phyloP scores from a whole-genome alignment of 2,113 vertebrate species.

The Paracanthobrama guichenoti region DNA sequence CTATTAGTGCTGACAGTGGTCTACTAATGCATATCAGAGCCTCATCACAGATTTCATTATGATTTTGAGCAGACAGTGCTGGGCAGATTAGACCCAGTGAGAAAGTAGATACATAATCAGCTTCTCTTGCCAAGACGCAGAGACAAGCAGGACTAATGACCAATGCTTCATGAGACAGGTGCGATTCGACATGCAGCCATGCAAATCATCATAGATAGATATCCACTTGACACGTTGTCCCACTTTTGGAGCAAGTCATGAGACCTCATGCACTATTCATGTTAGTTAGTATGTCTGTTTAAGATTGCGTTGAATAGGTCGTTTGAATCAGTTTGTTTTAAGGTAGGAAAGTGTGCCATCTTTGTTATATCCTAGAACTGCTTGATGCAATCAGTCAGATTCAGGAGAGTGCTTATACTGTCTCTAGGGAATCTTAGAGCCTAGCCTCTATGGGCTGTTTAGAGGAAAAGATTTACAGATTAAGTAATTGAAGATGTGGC shows the following conservation, averaged over 20 bases:
- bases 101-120: constrained; percentile 10
- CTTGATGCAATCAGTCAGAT: not conserved
- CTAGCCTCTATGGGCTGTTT: constrained; percentile 4
- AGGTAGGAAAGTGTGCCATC: not conserved
- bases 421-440: not conserved
- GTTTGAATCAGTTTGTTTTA: not conserved
- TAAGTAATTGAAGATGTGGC: not conserved
- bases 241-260: not conserved
- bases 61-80: constrained; percentile 1
- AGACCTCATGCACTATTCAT: not conserved
- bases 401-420: not conserved
- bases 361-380: not conserved
- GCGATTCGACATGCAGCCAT: not conserved
- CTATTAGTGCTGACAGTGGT: not conserved
- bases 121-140: constrained; percentile 5
- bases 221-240: not conserved
- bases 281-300: not conserved
- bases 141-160: constrained; percentile 28
- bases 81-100: constrained; percentile 21
- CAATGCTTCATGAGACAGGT: not conserved
- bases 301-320: not conserved
- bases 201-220: not conserved
- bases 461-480: not conserved
- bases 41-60: constrained; percentile 15
- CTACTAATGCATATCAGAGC: not conserved